Conservation (phyloP, 2,888 invertebrate species). For the Meloe dianella region DNA sequence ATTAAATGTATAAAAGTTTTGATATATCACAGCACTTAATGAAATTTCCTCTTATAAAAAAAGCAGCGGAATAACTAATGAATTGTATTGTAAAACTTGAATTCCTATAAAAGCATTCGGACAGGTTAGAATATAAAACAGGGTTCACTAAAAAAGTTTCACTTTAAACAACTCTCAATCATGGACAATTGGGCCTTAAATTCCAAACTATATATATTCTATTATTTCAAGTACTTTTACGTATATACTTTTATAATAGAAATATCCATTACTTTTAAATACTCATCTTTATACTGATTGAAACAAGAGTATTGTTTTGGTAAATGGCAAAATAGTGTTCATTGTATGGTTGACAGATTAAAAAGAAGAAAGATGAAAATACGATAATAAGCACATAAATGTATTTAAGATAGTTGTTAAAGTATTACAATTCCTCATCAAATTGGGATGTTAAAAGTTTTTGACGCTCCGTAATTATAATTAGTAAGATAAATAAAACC, state of each 20-base stretch:
- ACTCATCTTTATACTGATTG: background rate
- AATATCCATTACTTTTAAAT: background rate
- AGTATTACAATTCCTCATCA: slow-evolving; percentile 6
- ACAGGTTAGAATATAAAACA: slow-evolving; percentile 6
- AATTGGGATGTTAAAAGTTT: too few species aligned
- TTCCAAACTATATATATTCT: background rate
- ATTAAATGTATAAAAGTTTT: slow-evolving; percentile 1
- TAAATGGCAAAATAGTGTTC: background rate
- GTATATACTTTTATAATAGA: background rate
- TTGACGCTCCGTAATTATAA: slow-evolving; percentile 38
- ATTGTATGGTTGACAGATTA: background rate
- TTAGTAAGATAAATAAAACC: slow-evolving; percentile 43
- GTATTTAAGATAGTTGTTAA: background rate
- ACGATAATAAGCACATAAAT: background rate
- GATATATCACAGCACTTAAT: background rate
- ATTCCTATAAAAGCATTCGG: background rate
- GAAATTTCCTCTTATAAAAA: background rate
- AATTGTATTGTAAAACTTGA: background rate
- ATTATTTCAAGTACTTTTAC: slow-evolving; percentile 3
- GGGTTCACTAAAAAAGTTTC: background rate
- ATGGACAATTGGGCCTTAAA: background rate
- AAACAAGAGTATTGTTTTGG: background rate
- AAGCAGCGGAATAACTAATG: background rate
- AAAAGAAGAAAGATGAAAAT: background rate
- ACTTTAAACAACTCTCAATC: background rate